Evolutionary conservation across 1,140 invertebrate genomes (phyloP), one percentile per base, ranked within the genome.

Genomic region (Caenorhabditis briggsae): DNA sequence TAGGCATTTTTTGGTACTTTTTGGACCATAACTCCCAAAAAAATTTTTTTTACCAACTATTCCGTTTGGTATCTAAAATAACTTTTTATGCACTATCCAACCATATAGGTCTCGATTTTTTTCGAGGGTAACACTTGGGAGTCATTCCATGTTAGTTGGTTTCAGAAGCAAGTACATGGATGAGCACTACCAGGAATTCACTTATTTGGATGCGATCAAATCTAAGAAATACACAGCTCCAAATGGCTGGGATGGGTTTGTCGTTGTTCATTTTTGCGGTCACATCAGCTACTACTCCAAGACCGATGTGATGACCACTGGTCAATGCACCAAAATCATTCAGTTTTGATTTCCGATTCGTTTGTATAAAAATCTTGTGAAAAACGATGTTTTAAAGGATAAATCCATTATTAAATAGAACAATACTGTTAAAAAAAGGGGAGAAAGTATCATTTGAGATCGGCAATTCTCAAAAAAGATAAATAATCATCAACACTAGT

Each of bases 381-480:
- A 50, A 1, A 50, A 1, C 16, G 50, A 50, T 50, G 50, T 11
- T 11, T 14, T 59, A 12, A 59, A 64, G 20, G 33, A 64, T 5
- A 5, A 41, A 25, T 33, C 46, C 14, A 43, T 70, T 43, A 43
- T 70, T 23, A 33, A 70, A 16, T 20, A 8, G 16, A 70, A 20
- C 43, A 53, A 78, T 78, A 78, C 70, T 78, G 70, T 50, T 18
- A 50, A 6, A 23, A 12, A 33, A 33, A 33, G 33, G 33, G 3
- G 33, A 8, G 70, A 46, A 78, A 78, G 11, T 12, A 50, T 20
- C 2, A 50, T 50, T 78, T 23, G 70, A 78, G 70, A 78, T 78
- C 70, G 23, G 46, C 20, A 2, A 11, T 25, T 78, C 70, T 78
- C 70, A 53, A 78, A 25, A 12, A 12, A 33, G n/a, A 64, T 41